phyloP scores from a whole-genome alignment of 1,140 invertebrate species.

The Physella acuta region DNA sequence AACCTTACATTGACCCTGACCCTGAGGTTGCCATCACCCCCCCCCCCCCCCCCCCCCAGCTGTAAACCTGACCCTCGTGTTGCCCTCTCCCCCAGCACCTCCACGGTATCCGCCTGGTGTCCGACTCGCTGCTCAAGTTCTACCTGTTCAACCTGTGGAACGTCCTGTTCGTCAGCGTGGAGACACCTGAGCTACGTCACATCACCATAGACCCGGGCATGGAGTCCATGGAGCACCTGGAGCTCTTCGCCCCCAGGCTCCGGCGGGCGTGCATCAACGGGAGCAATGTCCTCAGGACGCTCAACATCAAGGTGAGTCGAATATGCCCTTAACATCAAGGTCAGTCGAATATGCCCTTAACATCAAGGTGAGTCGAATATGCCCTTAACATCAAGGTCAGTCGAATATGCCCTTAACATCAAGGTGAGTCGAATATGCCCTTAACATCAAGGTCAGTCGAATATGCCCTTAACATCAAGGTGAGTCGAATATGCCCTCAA shows the following conservation, averaged over 20 bases:
- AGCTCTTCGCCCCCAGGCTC: conserved; percentile 38
- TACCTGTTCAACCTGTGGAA: conserved; percentile 52
- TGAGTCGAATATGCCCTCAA: too few species aligned
- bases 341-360: too few species aligned
- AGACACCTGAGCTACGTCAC: conserved; percentile 37
- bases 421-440: too few species aligned
- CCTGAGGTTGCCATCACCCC: background rate
- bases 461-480: too few species aligned
- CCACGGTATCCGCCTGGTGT: conserved; percentile 47
- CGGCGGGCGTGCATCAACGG: conserved; percentile 42
- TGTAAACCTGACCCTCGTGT: too few species aligned
- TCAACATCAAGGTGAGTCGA: conserved; percentile 34
- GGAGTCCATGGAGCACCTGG: conserved; percentile 49
- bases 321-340: too few species aligned
- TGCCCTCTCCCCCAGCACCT: conserved; percentile 43
- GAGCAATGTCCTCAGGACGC: conserved; percentile 40
- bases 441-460: too few species aligned
- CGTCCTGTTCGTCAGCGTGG: conserved; percentile 47
- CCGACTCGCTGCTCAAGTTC: conserved; percentile 46
- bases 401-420: too few species aligned
- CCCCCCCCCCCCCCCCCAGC: too few species aligned
- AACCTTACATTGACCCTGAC: too few species aligned
- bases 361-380: too few species aligned
- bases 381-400: too few species aligned
- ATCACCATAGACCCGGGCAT: conserved; percentile 47